Base-by-base conservation (phyloP, 2,113 vertebrate species). In the Hyla sarda region DNA sequence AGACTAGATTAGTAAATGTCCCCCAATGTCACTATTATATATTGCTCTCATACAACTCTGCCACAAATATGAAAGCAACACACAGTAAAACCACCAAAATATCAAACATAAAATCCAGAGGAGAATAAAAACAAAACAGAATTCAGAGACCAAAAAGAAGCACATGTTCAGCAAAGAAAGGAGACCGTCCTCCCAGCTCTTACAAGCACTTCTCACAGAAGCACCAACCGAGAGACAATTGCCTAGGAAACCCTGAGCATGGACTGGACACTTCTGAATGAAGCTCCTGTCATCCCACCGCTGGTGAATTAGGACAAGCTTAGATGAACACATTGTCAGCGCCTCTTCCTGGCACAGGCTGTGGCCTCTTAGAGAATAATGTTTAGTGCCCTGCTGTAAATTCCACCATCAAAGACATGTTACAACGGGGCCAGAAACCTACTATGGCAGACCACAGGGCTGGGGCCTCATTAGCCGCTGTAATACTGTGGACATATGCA, bases 381-480 rank as follows among this genome's bases (percentile, higher is more conserved):
- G 54, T 16, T 12, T 45, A 60, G 50, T 78, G 50, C 75, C 3
- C 32, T 32, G 34, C 11, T 37, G 28, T 16, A 54, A 32, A 56
- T 56, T 32, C 76, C n/a, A 62, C 14, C 37, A 34, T 37, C 75
- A 58, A 37, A 32, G 30, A 37, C 30, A 17, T n/a, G 32, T 10
- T n/a, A 41, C 23, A 34, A 62, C 45, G 32, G 28, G 54, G 23
- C 13, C 45, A 25, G 41, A 1, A 28, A 25, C 21, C n/a, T 13
- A 19, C 14, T 30, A 30, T 28, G 47, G 47, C 73, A 5, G 11
- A 76, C 6, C 77, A 16, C 11, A 4, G 14, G 25, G 54, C 77
- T 2, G 77, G 32, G 77, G 34, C 32, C 54, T 80, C 77, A 80
- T 80, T 60, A 80, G 54, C 34, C 5, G 54, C 48, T 58, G 32